Percentiles rank a stretch among this genome's conserved stretches.
Conservation (phyloP, 2,113 vertebrate genomes). For the Stigmatopora argus region DNA sequence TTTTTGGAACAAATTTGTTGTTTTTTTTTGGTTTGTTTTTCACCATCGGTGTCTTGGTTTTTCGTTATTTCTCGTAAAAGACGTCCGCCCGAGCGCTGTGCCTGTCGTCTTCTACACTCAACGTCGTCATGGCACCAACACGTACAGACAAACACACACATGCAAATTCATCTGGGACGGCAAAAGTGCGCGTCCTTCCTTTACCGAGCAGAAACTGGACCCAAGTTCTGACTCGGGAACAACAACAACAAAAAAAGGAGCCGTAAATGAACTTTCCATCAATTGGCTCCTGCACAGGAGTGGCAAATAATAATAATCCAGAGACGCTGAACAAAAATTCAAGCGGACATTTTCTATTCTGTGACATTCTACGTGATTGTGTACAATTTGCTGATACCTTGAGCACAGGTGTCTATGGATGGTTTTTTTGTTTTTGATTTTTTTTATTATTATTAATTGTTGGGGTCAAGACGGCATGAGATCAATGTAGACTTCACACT, state of each 20-base stretch:
- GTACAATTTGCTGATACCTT: constrained; percentile 71
- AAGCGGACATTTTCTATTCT: constrained; percentile 67
- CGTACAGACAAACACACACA: background rate
- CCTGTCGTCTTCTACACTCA: constrained; percentile 72
- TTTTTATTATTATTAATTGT: constrained; percentile 22
- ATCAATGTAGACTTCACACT: constrained; percentile 71
- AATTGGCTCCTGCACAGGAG: background rate
- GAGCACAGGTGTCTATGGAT: constrained; percentile 68
- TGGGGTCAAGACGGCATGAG: constrained; percentile 62
- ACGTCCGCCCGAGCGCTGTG: constrained; percentile 63
- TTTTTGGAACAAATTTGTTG: constrained; percentile 50
- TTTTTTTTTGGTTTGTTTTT: constrained; percentile 66
- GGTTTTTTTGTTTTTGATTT: constrained; percentile 57
- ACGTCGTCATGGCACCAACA: constrained; percentile 35
- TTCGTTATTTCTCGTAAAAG: constrained; percentile 53
- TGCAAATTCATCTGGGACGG: constrained; percentile 29
- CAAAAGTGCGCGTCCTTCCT: constrained; percentile 35
- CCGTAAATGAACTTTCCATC: background rate
- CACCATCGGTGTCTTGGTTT: constrained; percentile 77
- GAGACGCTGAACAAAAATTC: constrained; percentile 13
- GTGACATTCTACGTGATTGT: constrained; percentile 72
- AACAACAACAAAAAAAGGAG: background rate
- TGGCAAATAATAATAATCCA: background rate
- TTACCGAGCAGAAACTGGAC: constrained; percentile 26
- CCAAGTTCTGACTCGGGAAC: background rate